phyloP scores from a whole-genome alignment of 2,797 vertebrate species.

The Paguma larvata region DNA sequence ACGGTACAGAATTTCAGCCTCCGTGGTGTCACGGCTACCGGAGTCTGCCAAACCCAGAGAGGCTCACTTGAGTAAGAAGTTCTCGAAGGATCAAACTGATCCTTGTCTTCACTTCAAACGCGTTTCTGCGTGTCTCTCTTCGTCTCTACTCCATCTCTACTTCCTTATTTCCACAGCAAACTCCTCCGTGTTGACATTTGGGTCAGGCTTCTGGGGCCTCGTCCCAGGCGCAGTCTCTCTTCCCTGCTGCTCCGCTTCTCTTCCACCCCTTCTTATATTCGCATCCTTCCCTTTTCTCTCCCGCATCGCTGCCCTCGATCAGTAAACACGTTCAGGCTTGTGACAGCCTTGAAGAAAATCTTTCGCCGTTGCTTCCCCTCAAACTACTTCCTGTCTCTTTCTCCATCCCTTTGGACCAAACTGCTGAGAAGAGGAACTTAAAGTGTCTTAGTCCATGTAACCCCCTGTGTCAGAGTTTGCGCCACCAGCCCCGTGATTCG shows the following conservation, averaged over 20 bases:
- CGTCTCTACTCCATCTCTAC: background rate
- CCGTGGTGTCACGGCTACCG: rapidly evolving
- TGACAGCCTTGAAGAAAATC: background rate
- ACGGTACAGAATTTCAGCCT: background rate
- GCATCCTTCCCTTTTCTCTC: background rate
- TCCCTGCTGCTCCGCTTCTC: too few relatives aligned
- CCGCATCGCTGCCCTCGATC: background rate
- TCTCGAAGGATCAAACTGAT: background rate
- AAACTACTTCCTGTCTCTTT: background rate
- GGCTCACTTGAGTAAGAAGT: background rate
- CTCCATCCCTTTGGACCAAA: background rate
- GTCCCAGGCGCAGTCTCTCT: rapidly evolving
- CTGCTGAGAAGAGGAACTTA: background rate
- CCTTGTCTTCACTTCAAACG: background rate
- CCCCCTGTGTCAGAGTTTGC: background rate
- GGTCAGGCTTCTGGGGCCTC: too few relatives aligned
- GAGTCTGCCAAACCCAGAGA: background rate
- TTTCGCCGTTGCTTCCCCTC: background rate
- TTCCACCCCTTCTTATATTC: background rate
- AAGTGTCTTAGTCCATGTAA: background rate
- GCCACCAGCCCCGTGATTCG: background rate
- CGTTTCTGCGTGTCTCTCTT: background rate
- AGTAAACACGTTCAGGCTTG: background rate
- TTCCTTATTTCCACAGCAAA: background rate
- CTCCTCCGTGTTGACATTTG: background rate